A percentile compares a stretch with the other conserved stretches of the same genome.
Conservation (phyloP, 1,140 invertebrate genomes). For the Drosophila ficusphila region DNA sequence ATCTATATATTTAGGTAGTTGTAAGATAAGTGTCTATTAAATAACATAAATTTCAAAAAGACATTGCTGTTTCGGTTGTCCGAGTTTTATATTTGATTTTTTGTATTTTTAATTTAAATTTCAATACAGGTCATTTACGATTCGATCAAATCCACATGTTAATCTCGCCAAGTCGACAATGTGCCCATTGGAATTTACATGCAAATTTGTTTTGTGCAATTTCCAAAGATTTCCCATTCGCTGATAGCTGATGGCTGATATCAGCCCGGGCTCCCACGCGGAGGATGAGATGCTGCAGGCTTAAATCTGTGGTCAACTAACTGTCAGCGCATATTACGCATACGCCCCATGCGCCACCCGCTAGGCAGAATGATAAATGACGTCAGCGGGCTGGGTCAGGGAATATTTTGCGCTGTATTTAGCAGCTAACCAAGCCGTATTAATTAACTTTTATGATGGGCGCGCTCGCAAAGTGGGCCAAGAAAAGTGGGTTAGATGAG, state of each 20-base stretch:
- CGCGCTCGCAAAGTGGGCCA: not conserved
- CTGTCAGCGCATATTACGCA: conserved; percentile 62
- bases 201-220: conserved; percentile 70
- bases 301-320: conserved; percentile 34
- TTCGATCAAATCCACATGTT: not conserved
- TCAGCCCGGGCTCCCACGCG: not conserved
- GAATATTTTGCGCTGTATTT: conserved; percentile 74
- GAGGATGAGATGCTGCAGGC: conserved; percentile 12
- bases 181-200: conserved; percentile 70
- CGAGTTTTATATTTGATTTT: too few relatives aligned
- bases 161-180: conserved; percentile 54
- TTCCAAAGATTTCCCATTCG: conserved; percentile 52
- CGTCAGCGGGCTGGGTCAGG: conserved; percentile 40
- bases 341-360: conserved; percentile 37
- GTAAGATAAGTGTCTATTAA: too few relatives aligned
- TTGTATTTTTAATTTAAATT: not conserved
- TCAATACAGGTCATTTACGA: not conserved
- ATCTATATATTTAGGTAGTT: too few relatives aligned
- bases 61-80: too few relatives aligned
- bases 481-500: conserved; percentile 28
- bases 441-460: conserved; percentile 79
- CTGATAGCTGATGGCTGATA: conserved; percentile 56
- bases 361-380: conserved; percentile 47
- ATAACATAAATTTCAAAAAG: too few relatives aligned
- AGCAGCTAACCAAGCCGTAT: conserved; percentile 74